Conservation (phyloP, 2,113 vertebrate species). For the Protomyctophum bolini region DNA sequence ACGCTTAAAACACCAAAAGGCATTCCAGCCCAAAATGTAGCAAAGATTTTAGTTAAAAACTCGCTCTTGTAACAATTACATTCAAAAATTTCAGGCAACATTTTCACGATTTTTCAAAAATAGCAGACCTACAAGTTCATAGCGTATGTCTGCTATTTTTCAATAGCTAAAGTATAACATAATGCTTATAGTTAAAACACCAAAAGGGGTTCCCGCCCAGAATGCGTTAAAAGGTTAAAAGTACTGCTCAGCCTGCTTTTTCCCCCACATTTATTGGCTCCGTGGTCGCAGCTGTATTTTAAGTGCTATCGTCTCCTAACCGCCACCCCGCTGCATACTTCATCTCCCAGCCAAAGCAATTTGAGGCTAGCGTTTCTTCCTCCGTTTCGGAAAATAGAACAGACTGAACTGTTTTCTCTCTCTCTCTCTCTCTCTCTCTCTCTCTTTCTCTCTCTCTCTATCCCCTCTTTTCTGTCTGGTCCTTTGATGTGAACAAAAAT, state of each 20-base stretch:
- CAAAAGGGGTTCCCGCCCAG: no score
- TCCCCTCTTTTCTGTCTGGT: conserved; percentile 34
- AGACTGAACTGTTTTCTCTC: conserved; percentile 79
- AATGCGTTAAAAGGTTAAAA: conserved; percentile 81
- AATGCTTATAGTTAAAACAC: no score
- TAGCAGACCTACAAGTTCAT: no score
- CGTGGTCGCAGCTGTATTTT: conserved; percentile 78
- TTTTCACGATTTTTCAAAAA: no score
- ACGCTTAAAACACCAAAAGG: no score
- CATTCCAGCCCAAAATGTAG: no score
- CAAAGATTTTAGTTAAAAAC: no score
- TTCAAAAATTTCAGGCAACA: no score
- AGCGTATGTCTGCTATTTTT: no score
- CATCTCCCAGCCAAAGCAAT: conserved; percentile 79
- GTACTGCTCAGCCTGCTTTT: conserved; percentile 72
- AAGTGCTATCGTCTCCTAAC: conserved; percentile 81
- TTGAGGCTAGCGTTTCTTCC: conserved; percentile 78
- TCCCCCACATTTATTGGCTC: conserved; percentile 82
- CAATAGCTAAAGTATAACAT: no score
- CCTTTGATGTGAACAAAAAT: conserved; percentile 41
- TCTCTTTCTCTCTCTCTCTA: conserved; percentile 9
- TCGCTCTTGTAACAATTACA: no score
- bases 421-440: conserved; percentile 53
- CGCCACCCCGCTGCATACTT: conserved; percentile 75
- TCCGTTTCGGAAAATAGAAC: conserved; percentile 77